Evolutionary conservation across 2,888 invertebrate genomes (phyloP), one percentile per base, ranked within the genome.

Genomic region (Scaptomyza polygonia): DNA sequence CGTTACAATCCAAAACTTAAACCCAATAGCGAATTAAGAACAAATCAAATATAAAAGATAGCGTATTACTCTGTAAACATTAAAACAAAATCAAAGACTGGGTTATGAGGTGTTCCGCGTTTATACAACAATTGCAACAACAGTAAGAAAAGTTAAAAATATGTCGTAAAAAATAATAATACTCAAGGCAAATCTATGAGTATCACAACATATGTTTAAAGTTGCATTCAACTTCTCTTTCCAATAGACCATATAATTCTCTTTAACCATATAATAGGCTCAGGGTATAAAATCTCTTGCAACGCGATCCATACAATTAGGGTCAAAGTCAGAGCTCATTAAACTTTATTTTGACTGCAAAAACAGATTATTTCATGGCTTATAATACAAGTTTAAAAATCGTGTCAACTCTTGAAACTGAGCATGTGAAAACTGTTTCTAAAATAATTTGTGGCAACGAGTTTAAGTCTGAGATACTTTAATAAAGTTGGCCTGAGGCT

Each of bases 51-150:
- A 27, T 66, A 67, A 73, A 77, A 67, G 57, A 67, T 74, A 44
- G 34, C 48, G 55, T 30, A 59, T 61, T 64, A 39, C 62, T 79
- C 73, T 77, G 68, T 80, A 78, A 79, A 79, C 84, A 78, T 63
- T 72, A 75, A 79, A 89, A 77, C 79, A 83, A 91, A 91, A 90
- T 90, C 86, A 90, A 91, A 91, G 91, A 91, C 91, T 91, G 91
- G 91, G 90, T 88, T 91, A 90, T 91, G 90, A 91, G 91, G 91
- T 92, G 91, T 92, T 92, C 92, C 91, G 91, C 89, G 89, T 89
- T 90, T 89, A 89, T 91, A 89, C 89, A 90, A 90, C 78, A 83
- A 86, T 83, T 85, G 72, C 72, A 76, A 79, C 64, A 83, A 82
- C 70, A 67, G 55, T 62, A 62, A 65, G 64, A 84, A 82, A 74